Base-by-base conservation (phyloP, 1,140 invertebrate species). In the Sycophila sp. region DNA sequence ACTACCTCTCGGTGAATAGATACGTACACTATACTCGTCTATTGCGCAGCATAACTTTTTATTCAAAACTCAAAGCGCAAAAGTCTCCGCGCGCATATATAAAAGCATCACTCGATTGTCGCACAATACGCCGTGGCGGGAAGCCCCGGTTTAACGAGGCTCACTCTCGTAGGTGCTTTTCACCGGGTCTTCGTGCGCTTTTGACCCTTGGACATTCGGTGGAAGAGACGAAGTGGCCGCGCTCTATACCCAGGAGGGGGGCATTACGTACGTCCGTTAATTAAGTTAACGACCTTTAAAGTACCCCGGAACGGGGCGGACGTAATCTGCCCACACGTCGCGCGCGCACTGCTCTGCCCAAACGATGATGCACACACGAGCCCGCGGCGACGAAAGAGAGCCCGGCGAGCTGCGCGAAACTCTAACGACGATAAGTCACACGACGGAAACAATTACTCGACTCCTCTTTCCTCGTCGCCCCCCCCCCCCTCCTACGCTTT, bases 251-350 rank as follows among this genome's bases (percentile, higher is more conserved):
- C 75, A 55, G n/a, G n/a, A n/a, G n/a, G n/a, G n/a, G 60, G 69
- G 75, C 73, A 73, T 78, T 80, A 78, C 75, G 73, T 78, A 76
- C 75, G 76, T 78, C 66, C 74, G 78, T 80, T 82, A 81, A 82
- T 82, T 81, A 82, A 81, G 79, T 80, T 82, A 82, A 82, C 78
- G 77, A 82, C 76, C 75, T 72, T 76, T 81, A 76, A 80, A 82
- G 76, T 79, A 74, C 64, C 58, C 64, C 64, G 75, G 76, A 81
- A 81, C 73, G 76, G 76, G 63, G 51, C 68, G 63, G 73, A 72
- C 71, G 56, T 68, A 32, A 71, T 42, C 38, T 55, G 60, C 67
- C 68, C 62, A 72, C 72, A 72, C 60, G 51, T 10, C 30, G 40
- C 15, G 15, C 17, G 19, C 38, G 17, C 26, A 34, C 51, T 32